Evolutionary conservation across 2,797 vertebrate genomes (phyloP).

Genomic region (Aeoliscus strigatus): DNA sequence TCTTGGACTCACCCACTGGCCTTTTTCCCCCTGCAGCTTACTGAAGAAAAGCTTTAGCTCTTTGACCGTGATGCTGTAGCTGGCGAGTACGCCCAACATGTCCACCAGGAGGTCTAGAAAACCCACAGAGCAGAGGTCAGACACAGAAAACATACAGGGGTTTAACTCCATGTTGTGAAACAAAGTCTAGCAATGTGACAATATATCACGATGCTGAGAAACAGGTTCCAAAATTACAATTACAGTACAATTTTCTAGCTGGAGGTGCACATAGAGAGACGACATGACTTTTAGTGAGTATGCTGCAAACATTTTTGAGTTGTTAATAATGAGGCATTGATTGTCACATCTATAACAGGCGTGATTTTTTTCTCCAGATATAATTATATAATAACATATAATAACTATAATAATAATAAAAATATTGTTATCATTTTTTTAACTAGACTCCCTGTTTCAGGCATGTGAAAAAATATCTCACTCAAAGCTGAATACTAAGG

Average conservation of each 20-base stretch:
- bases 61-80: conserved; percentile 95
- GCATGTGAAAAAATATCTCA: conserved; percentile 1
- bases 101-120: conserved; percentile 92
- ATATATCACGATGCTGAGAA: background rate
- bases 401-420: too few species aligned
- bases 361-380: too few species aligned
- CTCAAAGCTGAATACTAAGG: background rate
- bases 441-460: conserved; percentile 1
- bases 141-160: conserved; percentile 2
- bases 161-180: conserved; percentile 3
- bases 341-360: too few species aligned
- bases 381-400: too few species aligned
- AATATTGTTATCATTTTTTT: too few species aligned
- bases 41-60: conserved; percentile 98
- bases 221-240: background rate
- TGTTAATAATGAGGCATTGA: too few species aligned
- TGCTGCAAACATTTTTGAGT: too few species aligned
- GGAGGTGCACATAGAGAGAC: too few species aligned
- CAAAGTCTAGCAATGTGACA: background rate
- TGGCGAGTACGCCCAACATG: conserved; percentile 93
- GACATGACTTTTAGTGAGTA: too few species aligned
- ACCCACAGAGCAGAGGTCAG: conserved; percentile 12
- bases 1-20: conserved; percentile 89
- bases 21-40: conserved; percentile 92
- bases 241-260: too few species aligned